A percentile compares a stretch with the other conserved stretches of the same genome.
phyloP scores from a whole-genome alignment of 2,797 vertebrate genomes.

The Betta splendens region DNA sequence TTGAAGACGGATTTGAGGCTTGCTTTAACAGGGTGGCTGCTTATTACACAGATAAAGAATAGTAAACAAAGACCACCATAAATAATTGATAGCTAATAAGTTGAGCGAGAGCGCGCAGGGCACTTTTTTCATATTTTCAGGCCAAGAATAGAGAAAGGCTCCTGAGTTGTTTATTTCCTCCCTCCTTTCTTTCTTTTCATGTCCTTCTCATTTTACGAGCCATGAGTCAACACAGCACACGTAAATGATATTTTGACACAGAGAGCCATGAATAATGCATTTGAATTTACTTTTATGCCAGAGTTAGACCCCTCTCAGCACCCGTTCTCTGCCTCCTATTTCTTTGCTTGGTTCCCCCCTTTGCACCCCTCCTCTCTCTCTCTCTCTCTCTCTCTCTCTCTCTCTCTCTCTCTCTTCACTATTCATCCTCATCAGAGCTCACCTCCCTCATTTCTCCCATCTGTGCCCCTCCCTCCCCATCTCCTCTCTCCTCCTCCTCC shows the following conservation, averaged over 20 bases:
- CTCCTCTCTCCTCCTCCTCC: slow-evolving; percentile 36
- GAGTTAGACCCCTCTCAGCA: slow-evolving; percentile 75
- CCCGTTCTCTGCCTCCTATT: slow-evolving; percentile 38
- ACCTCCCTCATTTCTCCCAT: slow-evolving; percentile 60
- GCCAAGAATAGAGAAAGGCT: slow-evolving; percentile 69
- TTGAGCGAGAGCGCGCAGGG: slow-evolving; percentile 52
- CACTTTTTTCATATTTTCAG: slow-evolving; percentile 61
- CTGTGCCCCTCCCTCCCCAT: slow-evolving; percentile 33
- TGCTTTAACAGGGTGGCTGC: slow-evolving; percentile 56
- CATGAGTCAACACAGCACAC: slow-evolving; percentile 83
- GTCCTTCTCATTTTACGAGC: slow-evolving; percentile 83
- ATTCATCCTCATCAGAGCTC: slow-evolving; percentile 67
- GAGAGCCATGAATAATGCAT: slow-evolving; percentile 82
- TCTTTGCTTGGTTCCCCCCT: slow-evolving; percentile 3
- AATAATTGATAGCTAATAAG: slow-evolving; percentile 80
- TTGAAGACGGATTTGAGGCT: slow-evolving; percentile 51
- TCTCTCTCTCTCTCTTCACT: slow-evolving; percentile 46
- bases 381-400: no score
- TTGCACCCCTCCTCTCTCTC: slow-evolving; percentile 14
- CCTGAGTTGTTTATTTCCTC: slow-evolving; percentile 79
- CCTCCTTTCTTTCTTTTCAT: slow-evolving; percentile 78
- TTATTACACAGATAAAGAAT: slow-evolving; percentile 71
- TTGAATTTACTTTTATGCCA: slow-evolving; percentile 82
- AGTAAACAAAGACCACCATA: slow-evolving; percentile 64
- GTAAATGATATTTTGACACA: slow-evolving; percentile 84